Evolutionary conservation across 2,797 vertebrate species (phyloP).

Genomic region (Ptychobarbus kaznakovi): DNA sequence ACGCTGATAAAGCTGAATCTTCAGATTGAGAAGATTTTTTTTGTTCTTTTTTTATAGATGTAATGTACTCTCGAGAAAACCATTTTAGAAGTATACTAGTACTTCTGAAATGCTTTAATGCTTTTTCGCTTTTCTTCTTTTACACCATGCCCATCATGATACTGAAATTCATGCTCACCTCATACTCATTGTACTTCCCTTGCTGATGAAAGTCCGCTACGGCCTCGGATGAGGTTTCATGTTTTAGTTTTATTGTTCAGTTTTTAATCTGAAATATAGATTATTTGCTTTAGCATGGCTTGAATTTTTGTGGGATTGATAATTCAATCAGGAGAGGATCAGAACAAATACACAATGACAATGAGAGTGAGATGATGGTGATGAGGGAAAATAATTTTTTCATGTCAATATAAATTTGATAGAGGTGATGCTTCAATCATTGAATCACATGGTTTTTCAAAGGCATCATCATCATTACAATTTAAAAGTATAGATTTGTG

Average conservation of each 20-base stretch:
- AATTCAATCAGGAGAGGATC: conserved; percentile 48
- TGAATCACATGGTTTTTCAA: conserved; percentile 27
- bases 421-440: not conserved
- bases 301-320: conserved; percentile 45
- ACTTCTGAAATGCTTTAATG: conserved; percentile 10
- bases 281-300: conserved; percentile 25
- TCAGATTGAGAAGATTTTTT: conserved; percentile 4
- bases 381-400: conserved; percentile 37
- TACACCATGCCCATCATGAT: not conserved
- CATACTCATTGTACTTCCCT: not conserved
- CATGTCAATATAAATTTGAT: conserved; percentile 46
- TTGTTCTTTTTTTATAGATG: not conserved
- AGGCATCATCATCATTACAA: conserved; percentile 14
- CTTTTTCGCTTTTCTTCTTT: conserved; percentile 10
- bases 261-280: conserved; percentile 51
- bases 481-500: conserved; percentile 7
- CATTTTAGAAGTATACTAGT: not conserved
- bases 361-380: conserved; percentile 24
- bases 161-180: not conserved
- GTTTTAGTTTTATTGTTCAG: conserved; percentile 40
- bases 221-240: not conserved
- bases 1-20: not conserved
- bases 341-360: conserved; percentile 42
- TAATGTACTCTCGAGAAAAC: conserved; percentile 3
- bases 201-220: not conserved